A percentile compares a stretch with the other conserved stretches of the same genome.
phyloP scores from a whole-genome alignment of 2,113 vertebrate genomes.

The Pituophis catenifer region DNA sequence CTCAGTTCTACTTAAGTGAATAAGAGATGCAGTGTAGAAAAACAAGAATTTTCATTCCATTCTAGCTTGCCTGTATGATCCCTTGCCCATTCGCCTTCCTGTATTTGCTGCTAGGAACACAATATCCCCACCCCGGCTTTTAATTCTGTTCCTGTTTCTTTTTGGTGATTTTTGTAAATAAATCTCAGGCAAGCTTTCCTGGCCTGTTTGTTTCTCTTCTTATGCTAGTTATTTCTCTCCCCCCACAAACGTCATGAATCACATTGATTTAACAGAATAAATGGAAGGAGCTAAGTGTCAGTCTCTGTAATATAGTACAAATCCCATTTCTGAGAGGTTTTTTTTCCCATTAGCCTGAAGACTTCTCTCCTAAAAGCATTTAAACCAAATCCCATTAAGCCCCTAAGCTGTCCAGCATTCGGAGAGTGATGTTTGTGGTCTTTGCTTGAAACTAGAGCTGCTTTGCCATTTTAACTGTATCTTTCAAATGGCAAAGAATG shows the following conservation, averaged over 20 bases:
- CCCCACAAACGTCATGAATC: constrained; percentile 61
- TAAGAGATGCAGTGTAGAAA: background rate
- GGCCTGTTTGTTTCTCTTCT: constrained; percentile 52
- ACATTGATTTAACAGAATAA: constrained; percentile 59
- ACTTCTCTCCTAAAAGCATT: constrained; percentile 66
- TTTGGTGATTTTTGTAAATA: constrained; percentile 23
- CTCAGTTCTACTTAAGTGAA: background rate
- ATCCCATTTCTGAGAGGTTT: constrained; percentile 46
- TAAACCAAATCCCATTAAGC: constrained; percentile 64
- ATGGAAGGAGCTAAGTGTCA: constrained; percentile 58
- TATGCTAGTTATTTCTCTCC: constrained; percentile 45
- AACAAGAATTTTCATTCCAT: background rate
- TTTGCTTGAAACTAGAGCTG: constrained; percentile 48
- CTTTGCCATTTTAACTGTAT: constrained; percentile 52
- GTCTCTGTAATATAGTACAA: constrained; percentile 57
- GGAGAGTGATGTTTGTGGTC: constrained; percentile 58
- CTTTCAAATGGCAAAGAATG: constrained; percentile 45
- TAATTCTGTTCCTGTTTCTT: constrained; percentile 14
- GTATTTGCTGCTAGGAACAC: background rate
- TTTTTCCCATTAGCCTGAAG: constrained; percentile 63
- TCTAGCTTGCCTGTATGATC: background rate
- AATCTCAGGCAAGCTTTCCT: constrained; percentile 44
- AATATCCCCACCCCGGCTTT: background rate
- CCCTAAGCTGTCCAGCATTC: constrained; percentile 55
- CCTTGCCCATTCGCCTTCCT: background rate